Base-by-base conservation (phyloP, 2,113 vertebrate genomes). In the Microcebus tavaratra region DNA sequence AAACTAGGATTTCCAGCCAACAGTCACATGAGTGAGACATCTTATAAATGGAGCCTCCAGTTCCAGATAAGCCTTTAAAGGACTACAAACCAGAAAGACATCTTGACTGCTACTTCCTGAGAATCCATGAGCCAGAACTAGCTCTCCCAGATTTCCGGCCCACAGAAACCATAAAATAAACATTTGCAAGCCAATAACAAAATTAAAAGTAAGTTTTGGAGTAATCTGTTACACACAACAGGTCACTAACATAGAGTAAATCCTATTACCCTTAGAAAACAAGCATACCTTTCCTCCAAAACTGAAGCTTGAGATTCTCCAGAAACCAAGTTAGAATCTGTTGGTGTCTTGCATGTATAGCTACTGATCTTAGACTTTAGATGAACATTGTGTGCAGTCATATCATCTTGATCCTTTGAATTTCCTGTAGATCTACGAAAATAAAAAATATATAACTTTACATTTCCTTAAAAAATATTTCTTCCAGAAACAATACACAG, bases 241-340 rank as follows among this genome's bases (percentile, higher is more conserved):
- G 10, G 9, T 84, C 80, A 83, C 8, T n/a, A 92, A 67, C 27
- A 92, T 1, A 97, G 23, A 95, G 25, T 67, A 88, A 93, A 57
- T n/a, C 13, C 39, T 55, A 68, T 73, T 78, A 79, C 82, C 2
- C 23, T 80, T 85, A 85, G 25, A 84, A 83, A 34, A 90, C 18
- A 80, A 34, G 27, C 90, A 96, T 91, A 98, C 98, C 98, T 98
- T 96, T 53, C 67, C 90, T 98, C 96, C 81, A 97, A 95, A 93
- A 75, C 39, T 79, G 82, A 96, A 86, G 27, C 73, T 61, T 81
- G 23, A 73, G 36, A 25, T 13, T 93, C 70, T 94, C 11, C 36
- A 82, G 67, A 90, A 92, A 83, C 42, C 50, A 39, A 75, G 53
- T 88, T 82, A 78, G 81, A 55, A 23, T 83, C n/a, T 50, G 48